Conservation (phyloP, 1,140 invertebrate genomes). For the Eupristina koningsbergeri region DNA sequence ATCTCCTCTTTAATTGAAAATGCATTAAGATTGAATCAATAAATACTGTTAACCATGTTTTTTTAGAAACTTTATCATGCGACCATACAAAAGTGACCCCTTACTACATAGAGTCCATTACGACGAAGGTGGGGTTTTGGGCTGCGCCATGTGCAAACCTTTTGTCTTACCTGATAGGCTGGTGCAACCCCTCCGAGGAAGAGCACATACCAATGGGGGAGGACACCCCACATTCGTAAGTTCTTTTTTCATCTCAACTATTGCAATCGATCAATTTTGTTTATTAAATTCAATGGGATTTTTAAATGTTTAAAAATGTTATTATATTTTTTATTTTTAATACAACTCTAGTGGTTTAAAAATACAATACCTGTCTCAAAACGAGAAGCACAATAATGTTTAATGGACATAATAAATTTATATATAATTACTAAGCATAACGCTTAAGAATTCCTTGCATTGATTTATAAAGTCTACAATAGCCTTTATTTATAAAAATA, state of each 20-base stretch:
- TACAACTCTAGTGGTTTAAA: too few relatives aligned
- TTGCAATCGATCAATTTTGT: too few relatives aligned
- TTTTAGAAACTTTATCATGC: constrained; percentile 85
- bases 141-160: constrained; percentile 86
- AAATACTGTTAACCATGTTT: neutral
- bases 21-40: neutral
- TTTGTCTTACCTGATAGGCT: constrained; percentile 85
- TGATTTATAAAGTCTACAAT: too few relatives aligned
- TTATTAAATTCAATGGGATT: too few relatives aligned
- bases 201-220: constrained; percentile 89
- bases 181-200: constrained; percentile 83
- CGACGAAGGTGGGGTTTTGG: constrained; percentile 84
- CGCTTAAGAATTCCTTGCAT: too few relatives aligned
- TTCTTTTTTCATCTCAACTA: constrained; percentile 22
- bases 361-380: too few relatives aligned
- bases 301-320: too few relatives aligned
- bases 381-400: too few relatives aligned
- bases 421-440: too few relatives aligned
- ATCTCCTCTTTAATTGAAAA: neutral
- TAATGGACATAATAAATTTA: too few relatives aligned
- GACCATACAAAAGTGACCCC: constrained; percentile 91
- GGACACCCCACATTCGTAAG: constrained; percentile 82
- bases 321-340: too few relatives aligned
- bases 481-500: too few relatives aligned
- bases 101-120: constrained; percentile 90